Conservation (phyloP, 2,113 vertebrate species). For the Albula goreensis region DNA sequence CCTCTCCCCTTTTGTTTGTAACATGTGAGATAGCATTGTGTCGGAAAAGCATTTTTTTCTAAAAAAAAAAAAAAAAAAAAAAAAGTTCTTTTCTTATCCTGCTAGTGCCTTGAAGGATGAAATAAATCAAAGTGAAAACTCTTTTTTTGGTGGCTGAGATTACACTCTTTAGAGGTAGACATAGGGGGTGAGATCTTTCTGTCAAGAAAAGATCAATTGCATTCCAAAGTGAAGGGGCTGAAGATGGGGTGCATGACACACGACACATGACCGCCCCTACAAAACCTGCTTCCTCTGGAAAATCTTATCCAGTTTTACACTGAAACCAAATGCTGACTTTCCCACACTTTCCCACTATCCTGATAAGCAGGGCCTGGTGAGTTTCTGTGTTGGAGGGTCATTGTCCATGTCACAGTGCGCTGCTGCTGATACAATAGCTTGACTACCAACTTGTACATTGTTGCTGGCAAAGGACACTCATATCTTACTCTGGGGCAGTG, state of each 20-base stretch:
- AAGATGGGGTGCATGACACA: background rate
- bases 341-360: background rate
- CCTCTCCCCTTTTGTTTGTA: background rate
- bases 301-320: background rate
- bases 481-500: too few species aligned
- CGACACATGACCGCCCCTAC: background rate
- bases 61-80: too few species aligned
- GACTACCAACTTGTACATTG: too few species aligned
- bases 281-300: constrained; percentile 1
- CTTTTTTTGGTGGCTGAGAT: background rate
- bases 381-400: background rate
- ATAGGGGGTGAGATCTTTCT: background rate
- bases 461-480: background rate
- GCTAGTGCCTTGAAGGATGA: background rate
- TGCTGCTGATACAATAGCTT: too few species aligned
- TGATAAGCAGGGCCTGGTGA: background rate
- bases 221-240: background rate
- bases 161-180: background rate
- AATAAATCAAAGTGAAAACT: constrained; percentile 3
- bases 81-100: background rate
- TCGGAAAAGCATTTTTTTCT: too few species aligned
- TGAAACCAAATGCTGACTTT: background rate
- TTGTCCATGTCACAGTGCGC: background rate
- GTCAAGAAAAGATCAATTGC: background rate
- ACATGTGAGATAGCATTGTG: background rate